Evolutionary conservation across 2,113 vertebrate species (phyloP).

Genomic region (Mirza zaza): DNA sequence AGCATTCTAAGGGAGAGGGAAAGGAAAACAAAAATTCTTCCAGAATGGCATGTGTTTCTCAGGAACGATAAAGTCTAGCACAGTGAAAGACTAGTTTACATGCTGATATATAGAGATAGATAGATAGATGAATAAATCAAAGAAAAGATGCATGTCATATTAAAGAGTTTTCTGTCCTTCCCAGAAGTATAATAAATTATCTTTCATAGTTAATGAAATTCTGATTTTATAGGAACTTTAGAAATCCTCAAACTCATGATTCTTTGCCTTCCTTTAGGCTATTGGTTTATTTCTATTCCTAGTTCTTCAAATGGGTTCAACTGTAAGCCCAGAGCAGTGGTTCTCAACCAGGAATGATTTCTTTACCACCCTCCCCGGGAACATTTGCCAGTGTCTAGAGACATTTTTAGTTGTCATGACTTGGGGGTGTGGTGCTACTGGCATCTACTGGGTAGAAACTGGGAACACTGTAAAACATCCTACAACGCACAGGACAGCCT

Average conservation of each 20-base stretch:
- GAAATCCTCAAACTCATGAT: not conserved
- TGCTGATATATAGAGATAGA: not conserved
- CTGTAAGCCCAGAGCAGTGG: not conserved
- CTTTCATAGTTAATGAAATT: not conserved
- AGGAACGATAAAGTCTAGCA: not conserved
- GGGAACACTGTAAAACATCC: not conserved
- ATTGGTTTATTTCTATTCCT: not conserved
- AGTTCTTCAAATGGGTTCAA: not conserved
- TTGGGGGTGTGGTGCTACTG: not conserved
- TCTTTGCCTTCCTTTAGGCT: not conserved
- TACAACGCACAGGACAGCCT: not conserved
- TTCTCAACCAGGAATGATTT: not conserved
- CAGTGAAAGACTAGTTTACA: not conserved
- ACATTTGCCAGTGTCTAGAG: not conserved
- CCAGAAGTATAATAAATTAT: not conserved
- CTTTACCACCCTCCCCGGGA: not conserved
- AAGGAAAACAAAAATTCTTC: not conserved
- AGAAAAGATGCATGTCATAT: not conserved
- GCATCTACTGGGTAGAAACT: not conserved
- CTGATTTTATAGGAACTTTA: not conserved
- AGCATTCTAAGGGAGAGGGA: not conserved
- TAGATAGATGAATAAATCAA: not conserved
- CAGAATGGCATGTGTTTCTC: not conserved
- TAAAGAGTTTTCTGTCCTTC: not conserved
- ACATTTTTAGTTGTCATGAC: not conserved